Evolutionary conservation across 2,888 invertebrate species (phyloP).

Genomic region (Stenichneumon culpator): DNA sequence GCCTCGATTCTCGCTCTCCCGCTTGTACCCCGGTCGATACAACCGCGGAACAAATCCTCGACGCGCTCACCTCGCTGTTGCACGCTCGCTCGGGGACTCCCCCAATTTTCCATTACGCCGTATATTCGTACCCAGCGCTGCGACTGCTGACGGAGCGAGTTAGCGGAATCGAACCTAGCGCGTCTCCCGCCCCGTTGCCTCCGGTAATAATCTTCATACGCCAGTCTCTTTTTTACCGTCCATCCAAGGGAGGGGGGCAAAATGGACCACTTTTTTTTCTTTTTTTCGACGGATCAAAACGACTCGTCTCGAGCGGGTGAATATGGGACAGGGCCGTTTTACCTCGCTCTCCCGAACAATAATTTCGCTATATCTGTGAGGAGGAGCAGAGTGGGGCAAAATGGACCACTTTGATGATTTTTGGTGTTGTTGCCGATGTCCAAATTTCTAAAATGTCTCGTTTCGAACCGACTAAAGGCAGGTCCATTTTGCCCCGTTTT

Average conservation of each 20-base stretch:
- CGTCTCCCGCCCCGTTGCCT: background rate
- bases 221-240: background rate
- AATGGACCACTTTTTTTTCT: no score
- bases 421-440: no score
- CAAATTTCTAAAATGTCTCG: no score
- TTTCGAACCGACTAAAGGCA: background rate
- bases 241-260: no score
- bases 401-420: no score
- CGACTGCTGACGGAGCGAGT: slow-evolving; percentile 18
- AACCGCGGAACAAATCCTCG: slow-evolving; percentile 45
- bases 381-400: no score
- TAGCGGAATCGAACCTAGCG: background rate
- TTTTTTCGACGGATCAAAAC: no score
- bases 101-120: slow-evolving; percentile 79
- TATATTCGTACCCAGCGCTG: slow-evolving; percentile 11
- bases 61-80: slow-evolving; percentile 67
- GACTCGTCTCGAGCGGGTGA: no score
- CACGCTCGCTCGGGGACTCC: slow-evolving; percentile 81
- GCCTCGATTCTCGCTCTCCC: slow-evolving; percentile 60
- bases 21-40: slow-evolving; percentile 68
- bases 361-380: no score
- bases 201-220: background rate
- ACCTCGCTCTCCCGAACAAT: no score
- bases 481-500: no score
- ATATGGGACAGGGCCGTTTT: no score